Base-by-base conservation (phyloP, 2,113 vertebrate genomes). In the Ceyx margarethae region DNA sequence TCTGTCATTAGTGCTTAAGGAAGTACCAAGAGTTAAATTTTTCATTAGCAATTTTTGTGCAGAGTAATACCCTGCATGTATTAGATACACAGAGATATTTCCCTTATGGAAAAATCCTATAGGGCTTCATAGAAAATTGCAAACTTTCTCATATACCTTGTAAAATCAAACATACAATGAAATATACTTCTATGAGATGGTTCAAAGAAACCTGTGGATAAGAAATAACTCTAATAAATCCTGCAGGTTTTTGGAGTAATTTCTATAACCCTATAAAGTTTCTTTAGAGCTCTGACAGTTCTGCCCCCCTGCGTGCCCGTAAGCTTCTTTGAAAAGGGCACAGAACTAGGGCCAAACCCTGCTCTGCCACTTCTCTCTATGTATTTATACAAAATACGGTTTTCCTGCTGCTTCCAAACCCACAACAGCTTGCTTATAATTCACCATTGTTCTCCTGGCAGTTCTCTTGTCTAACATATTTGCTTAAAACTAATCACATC, bases 31-130 rank as follows among this genome's bases (percentile, higher is more conserved):
- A 95, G 95, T 94, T 94, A 95, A 96, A 77, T 95, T 96, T 97
- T 97, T 97, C 93, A 96, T 95, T 91, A 94, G 77, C 69, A 96
- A 92, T 97, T 97, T 89, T 96, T 94, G 74, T 90, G 79, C 90
- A 82, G 42, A 87, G 82, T 96, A 95, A 95, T 96, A 95, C 96
- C 53, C 37, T 96, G 78, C 37, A 81, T 84, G 77, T 57, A 93
- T 94, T 82, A 94, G 71, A 86, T 66, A 87, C 51, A 90, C 37
- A 85, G 22, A 89, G 50, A 89, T 93, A 94, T 92, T 95, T 92
- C 89, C 94, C 87, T 94, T 77, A 96, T 89, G 89, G 81, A 95
- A 91, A 96, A 93, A 80, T 82, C 75, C 84, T 94, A 83, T 80
- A 91, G 75, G 87, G 35, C 42, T 95, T 92, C 53, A 84, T 5